phyloP scores from a whole-genome alignment of 2,113 vertebrate genomes.

The Percopsis transmontana region DNA sequence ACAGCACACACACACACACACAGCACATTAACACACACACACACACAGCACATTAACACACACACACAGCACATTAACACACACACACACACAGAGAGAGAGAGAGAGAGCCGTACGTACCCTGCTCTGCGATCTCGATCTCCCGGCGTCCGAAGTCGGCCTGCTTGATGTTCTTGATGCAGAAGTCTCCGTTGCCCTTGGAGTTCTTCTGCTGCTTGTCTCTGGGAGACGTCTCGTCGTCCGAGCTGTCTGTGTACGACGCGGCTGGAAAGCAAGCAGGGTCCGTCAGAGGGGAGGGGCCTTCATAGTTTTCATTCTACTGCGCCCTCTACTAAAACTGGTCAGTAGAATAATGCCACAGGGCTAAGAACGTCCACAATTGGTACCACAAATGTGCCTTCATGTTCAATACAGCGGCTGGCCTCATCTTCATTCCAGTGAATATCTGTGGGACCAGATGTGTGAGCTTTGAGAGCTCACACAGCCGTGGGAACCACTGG shows the following conservation, averaged over 20 bases:
- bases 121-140: conserved; percentile 98
- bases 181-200: conserved; percentile 94
- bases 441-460: too few species aligned
- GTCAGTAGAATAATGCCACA: conserved; percentile 4
- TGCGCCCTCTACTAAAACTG: too few species aligned
- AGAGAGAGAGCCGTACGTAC: conserved; percentile 55
- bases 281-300: not conserved
- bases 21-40: not conserved
- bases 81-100: not conserved
- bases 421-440: too few species aligned
- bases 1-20: not conserved
- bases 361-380: too few species aligned
- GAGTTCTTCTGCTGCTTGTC: conserved; percentile 99
- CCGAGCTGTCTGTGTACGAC: conserved; percentile 98
- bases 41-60: conserved; percentile 3
- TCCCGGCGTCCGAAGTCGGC: conserved; percentile 95
- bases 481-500: too few species aligned
- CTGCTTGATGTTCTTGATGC: conserved; percentile 98
- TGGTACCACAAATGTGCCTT: too few species aligned
- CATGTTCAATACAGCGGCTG: too few species aligned
- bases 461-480: too few species aligned
- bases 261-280: conserved; percentile 81
- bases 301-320: too few species aligned
- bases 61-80: not conserved
- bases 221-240: conserved; percentile 95